phyloP scores from a whole-genome alignment of 2,113 vertebrate genomes.

The Takifugu flavidus region DNA sequence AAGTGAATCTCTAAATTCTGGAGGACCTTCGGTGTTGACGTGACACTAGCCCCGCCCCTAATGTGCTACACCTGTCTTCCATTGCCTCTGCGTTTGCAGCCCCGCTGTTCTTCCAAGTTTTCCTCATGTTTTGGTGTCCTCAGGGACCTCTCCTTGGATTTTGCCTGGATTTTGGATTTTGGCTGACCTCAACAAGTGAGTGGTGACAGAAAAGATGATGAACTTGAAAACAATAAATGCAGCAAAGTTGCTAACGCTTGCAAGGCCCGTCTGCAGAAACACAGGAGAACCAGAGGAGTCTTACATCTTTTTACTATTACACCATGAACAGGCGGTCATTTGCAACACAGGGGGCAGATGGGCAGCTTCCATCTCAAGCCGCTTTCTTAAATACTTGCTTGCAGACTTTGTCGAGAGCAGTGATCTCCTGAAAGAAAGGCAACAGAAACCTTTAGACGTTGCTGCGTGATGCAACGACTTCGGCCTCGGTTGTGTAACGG shows the following conservation, averaged over 20 bases:
- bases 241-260: too few species aligned
- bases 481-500: constrained; percentile 10
- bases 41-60: too few species aligned
- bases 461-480: constrained; percentile 19
- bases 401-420: constrained; percentile 85
- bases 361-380: constrained; percentile 40
- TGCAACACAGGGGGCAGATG: not conserved
- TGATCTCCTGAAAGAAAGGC: constrained; percentile 80
- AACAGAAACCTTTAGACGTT: constrained; percentile 48
- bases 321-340: constrained; percentile 36
- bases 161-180: too few species aligned
- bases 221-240: too few species aligned
- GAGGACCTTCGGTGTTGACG: too few species aligned
- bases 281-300: constrained; percentile 6
- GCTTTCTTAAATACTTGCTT: constrained; percentile 88
- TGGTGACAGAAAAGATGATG: too few species aligned
- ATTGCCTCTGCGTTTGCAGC: too few species aligned
- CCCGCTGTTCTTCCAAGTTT: too few species aligned
- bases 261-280: not conserved
- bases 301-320: constrained; percentile 32
- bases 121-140: too few species aligned
- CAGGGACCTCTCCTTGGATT: too few species aligned
- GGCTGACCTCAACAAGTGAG: too few species aligned
- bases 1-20: constrained; percentile 43
- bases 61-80: too few species aligned